These are phyloP conservation scores for Philonicus albiceps DNA, from an alignment of 2,888 invertebrate genomes.

Conservation along the genomic window DNA sequence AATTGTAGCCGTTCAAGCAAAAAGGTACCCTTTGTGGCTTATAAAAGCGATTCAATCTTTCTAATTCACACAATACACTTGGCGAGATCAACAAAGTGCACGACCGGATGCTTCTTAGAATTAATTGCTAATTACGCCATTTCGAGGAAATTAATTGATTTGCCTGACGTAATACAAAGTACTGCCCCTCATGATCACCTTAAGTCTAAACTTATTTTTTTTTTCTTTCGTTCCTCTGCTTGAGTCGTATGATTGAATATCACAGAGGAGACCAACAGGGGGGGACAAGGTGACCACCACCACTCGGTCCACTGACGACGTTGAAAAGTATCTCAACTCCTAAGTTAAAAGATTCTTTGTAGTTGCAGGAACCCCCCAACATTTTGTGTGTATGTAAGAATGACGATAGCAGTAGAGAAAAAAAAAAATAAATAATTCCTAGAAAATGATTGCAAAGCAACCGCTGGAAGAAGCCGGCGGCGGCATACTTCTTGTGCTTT, in stretches of 20 bases:
- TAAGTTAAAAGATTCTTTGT: background rate
- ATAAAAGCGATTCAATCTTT: background rate
- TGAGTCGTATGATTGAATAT: background rate
- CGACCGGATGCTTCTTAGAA: background rate
- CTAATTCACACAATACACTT: background rate
- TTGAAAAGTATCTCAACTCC: background rate
- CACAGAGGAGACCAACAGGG: background rate
- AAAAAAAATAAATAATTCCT: background rate
- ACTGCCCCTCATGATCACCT: background rate
- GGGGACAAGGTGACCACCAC: background rate
- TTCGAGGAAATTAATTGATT: background rate
- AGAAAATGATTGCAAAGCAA: background rate
- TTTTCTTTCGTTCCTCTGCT: background rate
- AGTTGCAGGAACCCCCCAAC: background rate
- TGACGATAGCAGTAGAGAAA: background rate
- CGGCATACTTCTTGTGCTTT: background rate
- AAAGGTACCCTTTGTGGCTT: background rate
- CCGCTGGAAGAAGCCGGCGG: background rate
- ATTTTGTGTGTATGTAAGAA: background rate
- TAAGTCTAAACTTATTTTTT: background rate
- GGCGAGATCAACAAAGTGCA: background rate
- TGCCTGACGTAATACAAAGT: background rate
- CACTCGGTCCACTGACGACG: background rate
- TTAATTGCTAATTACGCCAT: background rate
- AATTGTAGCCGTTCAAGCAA: background rate